Conservation (phyloP, 2,888 invertebrate genomes). For the Nymphalis polychloros region DNA sequence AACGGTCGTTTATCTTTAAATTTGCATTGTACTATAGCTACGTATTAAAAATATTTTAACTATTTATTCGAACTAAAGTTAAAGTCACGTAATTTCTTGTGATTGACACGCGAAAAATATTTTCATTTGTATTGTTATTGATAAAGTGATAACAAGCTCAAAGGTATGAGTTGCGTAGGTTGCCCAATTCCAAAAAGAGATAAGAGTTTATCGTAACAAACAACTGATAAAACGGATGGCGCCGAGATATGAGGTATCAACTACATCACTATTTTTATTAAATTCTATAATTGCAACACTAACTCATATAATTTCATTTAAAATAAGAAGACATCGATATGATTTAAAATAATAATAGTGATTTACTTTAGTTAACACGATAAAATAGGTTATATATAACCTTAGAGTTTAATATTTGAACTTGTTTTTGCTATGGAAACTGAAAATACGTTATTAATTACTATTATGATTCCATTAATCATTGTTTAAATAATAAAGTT, state of each 20-base stretch:
- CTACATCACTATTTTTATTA: slow-evolving; percentile 20
- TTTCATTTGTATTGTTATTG: slow-evolving; percentile 33
- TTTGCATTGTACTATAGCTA: too few species aligned
- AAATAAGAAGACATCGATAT: neutral
- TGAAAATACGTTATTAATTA: neutral
- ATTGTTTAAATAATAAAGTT: neutral
- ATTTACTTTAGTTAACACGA: too few species aligned
- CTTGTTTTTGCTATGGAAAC: neutral
- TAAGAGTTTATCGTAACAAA: slow-evolving; percentile 54
- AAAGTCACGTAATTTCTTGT: neutral
- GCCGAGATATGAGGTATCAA: slow-evolving; percentile 50
- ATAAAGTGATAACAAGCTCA: slow-evolving; percentile 35
- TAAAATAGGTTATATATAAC: too few species aligned
- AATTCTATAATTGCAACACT: slow-evolving; percentile 17
- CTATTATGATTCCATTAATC: neutral
- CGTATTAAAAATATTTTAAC: too few species aligned
- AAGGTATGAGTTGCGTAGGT: slow-evolving; percentile 43
- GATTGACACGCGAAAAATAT: slow-evolving; percentile 25
- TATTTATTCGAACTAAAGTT: slow-evolving; percentile 1
- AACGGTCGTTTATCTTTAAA: too few species aligned
- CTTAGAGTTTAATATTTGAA: too few species aligned
- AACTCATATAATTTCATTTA: slow-evolving; percentile 14
- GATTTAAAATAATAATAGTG: neutral
- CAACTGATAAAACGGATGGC: slow-evolving; percentile 67
- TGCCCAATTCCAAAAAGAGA: slow-evolving; percentile 55